Base-by-base conservation (phyloP, 2,888 invertebrate genomes). In the Thymelicus sylvestris region DNA sequence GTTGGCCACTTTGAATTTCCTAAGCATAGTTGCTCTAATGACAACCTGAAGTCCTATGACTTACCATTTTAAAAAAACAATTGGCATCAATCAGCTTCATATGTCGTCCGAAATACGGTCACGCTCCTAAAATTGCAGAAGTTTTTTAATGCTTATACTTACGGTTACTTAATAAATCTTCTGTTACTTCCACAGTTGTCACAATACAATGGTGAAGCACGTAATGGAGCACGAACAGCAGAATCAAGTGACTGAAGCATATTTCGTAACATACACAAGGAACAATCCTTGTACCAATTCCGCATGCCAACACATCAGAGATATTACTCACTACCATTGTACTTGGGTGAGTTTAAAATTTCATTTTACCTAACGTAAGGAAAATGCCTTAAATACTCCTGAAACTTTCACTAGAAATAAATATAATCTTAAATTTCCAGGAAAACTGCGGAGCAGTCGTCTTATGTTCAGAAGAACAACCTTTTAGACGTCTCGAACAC, bases 181-280 rank as follows among this genome's bases (percentile, higher is more conserved):
- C 1, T 47, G 1, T 24, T n/a, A 60, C 47, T 50, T 7, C 41
- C 24, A 13, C 84, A 95, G 95, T 79, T 95, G 95, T 76, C 95
- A 95, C 81, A 95, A 94, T 57, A 96, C 97, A 8, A 97, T 98
- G 77, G 94, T 97, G 75, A 98, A 98, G 79, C 98, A 98, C 82
- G 96, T 97, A 0, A 95, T 97, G 86, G 97, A 97, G 78, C 98
- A 98, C 85, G 98, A 98, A 81, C 96, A 97, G 72, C 98, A 98
- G 86, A 97, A 97, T 82, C 96, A 97, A 79, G 96, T 98, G 66
- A 97, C 97, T 0, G 97, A 97, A 31, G 96, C 96, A 3, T 96
- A 96, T 82, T 97, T 96, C 84, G 95, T 95, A 84, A 95, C 95
- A 0, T 95, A 95, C 63, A 95, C 95, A 4, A 95, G 96, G 64